Evolutionary conservation across 2,888 invertebrate species (phyloP).

Genomic region (Anthophora plumipes): DNA sequence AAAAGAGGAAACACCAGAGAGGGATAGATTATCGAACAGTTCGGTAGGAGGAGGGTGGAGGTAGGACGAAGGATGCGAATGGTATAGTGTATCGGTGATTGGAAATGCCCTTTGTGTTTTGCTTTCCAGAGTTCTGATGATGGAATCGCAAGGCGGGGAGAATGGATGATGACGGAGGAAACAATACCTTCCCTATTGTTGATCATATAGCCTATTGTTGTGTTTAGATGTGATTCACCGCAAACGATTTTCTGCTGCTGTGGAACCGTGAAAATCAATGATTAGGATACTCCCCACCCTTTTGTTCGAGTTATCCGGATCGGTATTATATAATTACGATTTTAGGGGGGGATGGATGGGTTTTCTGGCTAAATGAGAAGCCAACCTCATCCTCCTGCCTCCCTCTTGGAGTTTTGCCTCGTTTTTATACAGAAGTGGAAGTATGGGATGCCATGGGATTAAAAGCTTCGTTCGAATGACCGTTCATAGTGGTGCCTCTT

Average conservation of each 20-base stretch:
- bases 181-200: slow-evolving; percentile 59
- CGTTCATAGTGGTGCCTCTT: too few species aligned
- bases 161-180: slow-evolving; percentile 59
- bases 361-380: slow-evolving; percentile 16
- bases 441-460: neutral
- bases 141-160: slow-evolving; percentile 56
- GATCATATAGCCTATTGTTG: slow-evolving; percentile 62
- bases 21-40: slow-evolving; percentile 19
- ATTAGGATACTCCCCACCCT: slow-evolving; percentile 32
- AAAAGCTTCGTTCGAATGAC: neutral
- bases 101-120: slow-evolving; percentile 65
- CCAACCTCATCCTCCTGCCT: too few species aligned
- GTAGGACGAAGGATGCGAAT: slow-evolving; percentile 34
- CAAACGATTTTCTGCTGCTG: slow-evolving; percentile 61
- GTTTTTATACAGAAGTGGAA: neutral
- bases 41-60: neutral
- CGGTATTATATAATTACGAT: slow-evolving; percentile 41
- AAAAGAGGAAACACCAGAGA: neutral
- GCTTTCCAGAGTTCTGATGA: slow-evolving; percentile 58
- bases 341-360: neutral
- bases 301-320: slow-evolving; percentile 45
- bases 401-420: too few species aligned
- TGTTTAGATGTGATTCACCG: slow-evolving; percentile 63
- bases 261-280: slow-evolving; percentile 55
- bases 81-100: slow-evolving; percentile 54